These are phyloP conservation scores for Myiothlypis coronata DNA, from an alignment of 2,797 vertebrate species.

Conservation along the genomic window DNA sequence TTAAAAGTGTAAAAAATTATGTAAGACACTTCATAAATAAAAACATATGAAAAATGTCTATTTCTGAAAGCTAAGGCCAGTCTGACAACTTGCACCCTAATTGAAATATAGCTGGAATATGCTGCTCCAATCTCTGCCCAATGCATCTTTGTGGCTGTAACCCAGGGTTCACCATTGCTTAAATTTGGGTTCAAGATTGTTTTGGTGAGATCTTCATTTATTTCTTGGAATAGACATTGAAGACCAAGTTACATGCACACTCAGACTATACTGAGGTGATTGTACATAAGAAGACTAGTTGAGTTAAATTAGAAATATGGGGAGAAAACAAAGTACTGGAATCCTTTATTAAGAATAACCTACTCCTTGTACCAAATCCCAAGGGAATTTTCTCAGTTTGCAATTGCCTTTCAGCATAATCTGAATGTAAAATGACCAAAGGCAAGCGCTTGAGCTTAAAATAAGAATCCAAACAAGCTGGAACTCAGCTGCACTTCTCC, in stretches of 20 bases:
- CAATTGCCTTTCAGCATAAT: not conserved
- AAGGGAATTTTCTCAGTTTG: not conserved
- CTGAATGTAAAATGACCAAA: not conserved
- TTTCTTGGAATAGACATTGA: not conserved
- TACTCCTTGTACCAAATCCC: not conserved
- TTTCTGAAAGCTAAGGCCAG: not conserved
- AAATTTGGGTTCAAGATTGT: not conserved
- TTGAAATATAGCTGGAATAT: not conserved
- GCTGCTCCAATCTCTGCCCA: not conserved
- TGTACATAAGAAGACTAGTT: not conserved
- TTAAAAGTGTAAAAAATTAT: not conserved
- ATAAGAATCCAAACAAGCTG: not conserved
- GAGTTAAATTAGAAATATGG: not conserved
- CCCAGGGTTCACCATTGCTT: not conserved
- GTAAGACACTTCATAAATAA: not conserved
- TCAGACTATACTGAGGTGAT: not conserved
- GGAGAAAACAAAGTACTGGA: not conserved
- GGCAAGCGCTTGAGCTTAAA: not conserved
- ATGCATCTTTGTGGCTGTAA: not conserved
- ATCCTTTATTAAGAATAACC: not conserved
- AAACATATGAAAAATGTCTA: not conserved
- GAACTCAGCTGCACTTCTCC: not conserved
- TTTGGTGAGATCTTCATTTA: not conserved
- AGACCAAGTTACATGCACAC: not conserved
- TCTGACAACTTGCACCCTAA: not conserved